Evolutionary conservation across 2,888 invertebrate species (phyloP), one percentile per base, ranked within the genome.

Genomic region (Acronicta aceris): DNA sequence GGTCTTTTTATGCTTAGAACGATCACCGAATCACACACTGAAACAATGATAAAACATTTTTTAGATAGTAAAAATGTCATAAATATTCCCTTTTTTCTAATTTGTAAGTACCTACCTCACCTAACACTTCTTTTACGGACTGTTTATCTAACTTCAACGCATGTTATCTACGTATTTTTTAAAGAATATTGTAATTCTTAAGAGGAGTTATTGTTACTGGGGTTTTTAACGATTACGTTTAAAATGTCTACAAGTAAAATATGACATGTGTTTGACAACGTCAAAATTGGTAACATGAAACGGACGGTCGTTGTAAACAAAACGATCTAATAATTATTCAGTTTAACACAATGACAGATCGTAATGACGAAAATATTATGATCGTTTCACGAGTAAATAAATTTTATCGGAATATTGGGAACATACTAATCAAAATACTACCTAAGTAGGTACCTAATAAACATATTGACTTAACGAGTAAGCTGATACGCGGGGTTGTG

Each of bases 211-310:
- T 46, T 68, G 47, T 62, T 42, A 63, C 49, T 47, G 2, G 21
- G 41, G 42, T 38, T 65, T 57, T 66, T 63, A 71, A 66, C 57
- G 53, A 66, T 46, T 48, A 41, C 43, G 42, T 59, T 55, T 61
- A 57, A 59, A 57, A 71, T 65, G 62, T 62, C 60, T 51, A 72
- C 66, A 71, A 54, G 50, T 71, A 67, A 67, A 77, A 68, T 45
- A 48, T 62, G 59, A 63, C 57, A 67, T 43, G 55, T 47, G 56
- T 66, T 66, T 61, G 45, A 72, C 63, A 65, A 59, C 58, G 45
- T 65, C n/a, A 27, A 43, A 60, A 54, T 25, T 27, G 43, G 59
- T 53, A 65, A 66, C 36, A 53, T 57, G 54, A 71, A 48, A 74
- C 66, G 52, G 40, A 21, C 16, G 40, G 43, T 36, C 53, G 36